These are phyloP conservation scores for Phaenicophaeus curvirostris DNA, from an alignment of 2,797 vertebrate genomes.

Conservation along the genomic window DNA sequence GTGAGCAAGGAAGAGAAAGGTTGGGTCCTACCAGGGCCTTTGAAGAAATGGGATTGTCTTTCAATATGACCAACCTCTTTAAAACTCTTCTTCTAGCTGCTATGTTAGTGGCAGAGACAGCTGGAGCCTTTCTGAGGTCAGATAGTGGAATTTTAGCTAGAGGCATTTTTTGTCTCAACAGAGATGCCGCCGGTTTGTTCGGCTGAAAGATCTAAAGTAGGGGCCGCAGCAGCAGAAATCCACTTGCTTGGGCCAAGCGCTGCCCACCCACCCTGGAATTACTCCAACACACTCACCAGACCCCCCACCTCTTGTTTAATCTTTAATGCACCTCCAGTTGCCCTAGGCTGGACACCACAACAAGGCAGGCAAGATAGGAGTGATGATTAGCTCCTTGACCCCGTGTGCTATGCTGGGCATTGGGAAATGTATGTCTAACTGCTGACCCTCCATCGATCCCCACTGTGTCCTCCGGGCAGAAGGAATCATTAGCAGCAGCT, in stretches of 20 bases:
- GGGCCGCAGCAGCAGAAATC: slow-evolving; percentile 53
- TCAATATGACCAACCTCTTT: background rate
- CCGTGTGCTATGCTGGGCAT: slow-evolving; percentile 18
- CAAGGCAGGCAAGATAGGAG: slow-evolving; percentile 73
- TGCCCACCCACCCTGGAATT: slow-evolving; percentile 62
- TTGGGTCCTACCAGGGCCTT: background rate
- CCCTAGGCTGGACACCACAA: slow-evolving; percentile 75
- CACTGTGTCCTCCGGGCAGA: slow-evolving; percentile 16
- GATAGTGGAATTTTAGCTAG: slow-evolving; percentile 75
- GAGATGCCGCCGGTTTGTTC: slow-evolving; percentile 63
- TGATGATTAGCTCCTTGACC: slow-evolving; percentile 74
- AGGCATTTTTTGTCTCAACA: slow-evolving; percentile 64
- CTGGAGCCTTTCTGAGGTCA: slow-evolving; percentile 66
- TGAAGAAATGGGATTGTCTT: background rate
- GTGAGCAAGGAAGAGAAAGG: background rate
- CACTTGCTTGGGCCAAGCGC: slow-evolving; percentile 48
- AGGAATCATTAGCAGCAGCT: slow-evolving; percentile 22
- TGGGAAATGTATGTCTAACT: slow-evolving; percentile 62
- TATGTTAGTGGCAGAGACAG: slow-evolving; percentile 53
- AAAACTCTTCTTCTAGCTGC: slow-evolving; percentile 17
- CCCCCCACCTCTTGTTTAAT: slow-evolving; percentile 78
- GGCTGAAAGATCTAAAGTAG: slow-evolving; percentile 79
- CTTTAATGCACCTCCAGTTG: slow-evolving; percentile 78
- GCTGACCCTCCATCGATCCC: slow-evolving; percentile 50
- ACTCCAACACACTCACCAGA: slow-evolving; percentile 32